Evolutionary conservation across 1,140 invertebrate species (phyloP), one percentile per base, ranked within the genome.

Genomic region (Panulirus ornatus): DNA sequence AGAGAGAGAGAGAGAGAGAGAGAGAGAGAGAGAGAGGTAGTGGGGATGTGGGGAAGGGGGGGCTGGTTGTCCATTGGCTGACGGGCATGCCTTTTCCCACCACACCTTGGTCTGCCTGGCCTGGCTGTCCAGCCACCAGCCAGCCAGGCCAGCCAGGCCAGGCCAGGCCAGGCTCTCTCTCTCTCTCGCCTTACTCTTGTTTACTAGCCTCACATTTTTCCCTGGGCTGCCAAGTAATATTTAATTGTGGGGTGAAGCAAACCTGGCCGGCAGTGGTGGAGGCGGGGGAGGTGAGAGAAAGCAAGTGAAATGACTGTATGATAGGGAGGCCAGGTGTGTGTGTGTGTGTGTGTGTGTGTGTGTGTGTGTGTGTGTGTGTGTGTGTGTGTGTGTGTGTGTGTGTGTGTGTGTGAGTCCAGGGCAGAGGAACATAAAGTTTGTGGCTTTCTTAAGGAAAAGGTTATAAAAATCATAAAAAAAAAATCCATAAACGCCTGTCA

Each of bases 1-100:
- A 44, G 73, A 70, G 66, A 70, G 66, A 70, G 66, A 70, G 66
- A 70, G 66, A 70, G 66, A 70, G 66, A 70, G 66, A 70, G 66
- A 70, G 66, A 70, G 66, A 70, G 66, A 73, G 30, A 73, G 70
- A 38, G 1, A 38, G 51, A 58, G 51, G 22, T 11, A 58, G 51
- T 11, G 51, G 22, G 51, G 22, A 22, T 11, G 51, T 11, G 51
- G 22, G 51, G 22, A 22, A 58, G 51, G 22, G 51, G 22, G 51
- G 22, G 51, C 11, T 11, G 22, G 51, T 11, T 58, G 51, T 11
- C 11, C 22, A 58, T 11, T 11, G 51, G 22, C 22, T 11, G 11
- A 11, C 11, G 51, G 22, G 51, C 51, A 11, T 11, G 22, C 22
- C 22, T 58, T 58, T 11, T 58, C 51, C 51, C 51, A 58, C 51